Percentiles rank a stretch among this genome's conserved stretches.
Evolutionary conservation across 2,113 vertebrate genomes (phyloP).

Genomic region (Rhinichthys klamathensis): DNA sequence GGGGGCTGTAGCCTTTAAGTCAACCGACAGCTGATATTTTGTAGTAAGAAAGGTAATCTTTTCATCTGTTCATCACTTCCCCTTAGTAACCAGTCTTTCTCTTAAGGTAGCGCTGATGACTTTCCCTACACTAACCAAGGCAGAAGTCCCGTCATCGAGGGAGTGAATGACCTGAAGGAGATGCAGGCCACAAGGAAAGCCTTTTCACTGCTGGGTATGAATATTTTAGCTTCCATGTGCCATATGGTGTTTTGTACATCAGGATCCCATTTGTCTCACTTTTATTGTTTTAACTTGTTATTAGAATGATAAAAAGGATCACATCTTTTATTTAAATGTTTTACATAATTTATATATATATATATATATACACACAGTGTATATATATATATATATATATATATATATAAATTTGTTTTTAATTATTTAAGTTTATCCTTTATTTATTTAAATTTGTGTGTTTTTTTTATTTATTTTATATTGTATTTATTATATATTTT

Average conservation of each 20-base stretch:
- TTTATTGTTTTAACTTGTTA: neutral
- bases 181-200: conserved; percentile 87
- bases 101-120: conserved; percentile 81
- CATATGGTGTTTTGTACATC: neutral
- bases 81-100: conserved; percentile 34
- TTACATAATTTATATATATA: neutral
- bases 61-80: neutral
- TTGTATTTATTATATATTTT: no score
- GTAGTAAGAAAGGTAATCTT: neutral
- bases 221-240: neutral
- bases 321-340: neutral
- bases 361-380: no score
- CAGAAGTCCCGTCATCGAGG: conserved; percentile 85
- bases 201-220: conserved; percentile 87
- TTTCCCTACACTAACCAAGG: conserved; percentile 93
- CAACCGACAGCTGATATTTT: neutral
- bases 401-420: neutral
- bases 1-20: neutral
- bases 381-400: no score
- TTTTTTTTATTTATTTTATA: no score
- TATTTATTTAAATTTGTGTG: no score
- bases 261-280: neutral
- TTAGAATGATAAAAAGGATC: neutral
- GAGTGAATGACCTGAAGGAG: conserved; percentile 88
- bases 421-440: neutral